These are phyloP conservation scores for Seira ritae DNA, from an alignment of 2,888 invertebrate genomes.

Conservation along the genomic window DNA sequence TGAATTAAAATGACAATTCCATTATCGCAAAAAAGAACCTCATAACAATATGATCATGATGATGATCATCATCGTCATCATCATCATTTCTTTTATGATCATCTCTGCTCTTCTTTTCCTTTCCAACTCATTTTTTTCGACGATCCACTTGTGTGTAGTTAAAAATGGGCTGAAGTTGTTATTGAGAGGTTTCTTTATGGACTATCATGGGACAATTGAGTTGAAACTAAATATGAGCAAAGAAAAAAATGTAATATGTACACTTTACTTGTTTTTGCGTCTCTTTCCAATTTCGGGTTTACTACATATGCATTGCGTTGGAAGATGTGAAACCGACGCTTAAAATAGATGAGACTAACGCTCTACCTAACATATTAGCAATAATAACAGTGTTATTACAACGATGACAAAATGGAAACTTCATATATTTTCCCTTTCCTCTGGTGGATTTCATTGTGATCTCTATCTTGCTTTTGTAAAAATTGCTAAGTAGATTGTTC, in stretches of 20 bases:
- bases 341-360: neutral
- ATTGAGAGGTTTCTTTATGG: constrained; percentile 63
- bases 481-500: neutral
- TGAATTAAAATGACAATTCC: neutral
- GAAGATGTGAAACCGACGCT: neutral
- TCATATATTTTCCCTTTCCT: neutral
- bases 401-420: neutral
- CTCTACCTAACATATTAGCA: neutral
- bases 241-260: constrained; percentile 23
- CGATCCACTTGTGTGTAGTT: constrained; percentile 60
- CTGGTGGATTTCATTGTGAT: neutral
- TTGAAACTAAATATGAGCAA: neutral
- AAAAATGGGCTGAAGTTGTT: constrained; percentile 58
- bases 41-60: constrained; percentile 27
- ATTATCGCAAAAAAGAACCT: neutral
- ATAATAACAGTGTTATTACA: neutral
- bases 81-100: neutral
- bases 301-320: too few species aligned
- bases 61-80: too few species aligned
- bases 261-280: constrained; percentile 12
- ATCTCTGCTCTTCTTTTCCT: neutral
- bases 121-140: constrained; percentile 4
- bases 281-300: neutral
- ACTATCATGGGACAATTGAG: constrained; percentile 45
- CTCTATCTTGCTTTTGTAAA: neutral